phyloP scores from a whole-genome alignment of 2,888 invertebrate genomes.

The Cephus nigrinus region DNA sequence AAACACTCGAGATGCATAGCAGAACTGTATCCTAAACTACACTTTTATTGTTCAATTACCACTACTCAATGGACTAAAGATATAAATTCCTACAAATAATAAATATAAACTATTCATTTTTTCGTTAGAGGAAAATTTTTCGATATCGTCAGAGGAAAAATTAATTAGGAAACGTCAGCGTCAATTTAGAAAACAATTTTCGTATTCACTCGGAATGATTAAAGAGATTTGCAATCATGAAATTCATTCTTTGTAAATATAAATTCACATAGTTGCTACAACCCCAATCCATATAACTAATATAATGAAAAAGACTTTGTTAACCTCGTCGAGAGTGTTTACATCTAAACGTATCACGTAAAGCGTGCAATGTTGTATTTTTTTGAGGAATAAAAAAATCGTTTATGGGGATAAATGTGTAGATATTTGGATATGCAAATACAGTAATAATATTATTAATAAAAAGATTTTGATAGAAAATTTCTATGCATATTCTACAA shows the following conservation, averaged over 20 bases:
- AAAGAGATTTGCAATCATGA: not conserved
- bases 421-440: not conserved
- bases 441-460: not conserved
- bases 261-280: not conserved
- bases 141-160: not conserved
- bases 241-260: not conserved
- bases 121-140: not conserved
- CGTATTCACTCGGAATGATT: not conserved
- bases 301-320: not conserved
- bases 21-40: not conserved
- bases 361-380: not conserved
- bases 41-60: not conserved
- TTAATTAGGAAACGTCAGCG: not conserved
- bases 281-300: not conserved
- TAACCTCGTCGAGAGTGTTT: not conserved
- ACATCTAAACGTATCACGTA: not conserved
- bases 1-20: not conserved
- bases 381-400: not conserved
- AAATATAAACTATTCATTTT: not conserved
- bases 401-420: not conserved
- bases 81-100: not conserved
- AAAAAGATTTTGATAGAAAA: not conserved
- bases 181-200: not conserved
- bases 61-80: not conserved
- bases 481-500: not conserved